Evolutionary conservation across 2,888 invertebrate genomes (phyloP), one percentile per base, ranked within the genome.

Genomic region (Copidosoma aretas): DNA sequence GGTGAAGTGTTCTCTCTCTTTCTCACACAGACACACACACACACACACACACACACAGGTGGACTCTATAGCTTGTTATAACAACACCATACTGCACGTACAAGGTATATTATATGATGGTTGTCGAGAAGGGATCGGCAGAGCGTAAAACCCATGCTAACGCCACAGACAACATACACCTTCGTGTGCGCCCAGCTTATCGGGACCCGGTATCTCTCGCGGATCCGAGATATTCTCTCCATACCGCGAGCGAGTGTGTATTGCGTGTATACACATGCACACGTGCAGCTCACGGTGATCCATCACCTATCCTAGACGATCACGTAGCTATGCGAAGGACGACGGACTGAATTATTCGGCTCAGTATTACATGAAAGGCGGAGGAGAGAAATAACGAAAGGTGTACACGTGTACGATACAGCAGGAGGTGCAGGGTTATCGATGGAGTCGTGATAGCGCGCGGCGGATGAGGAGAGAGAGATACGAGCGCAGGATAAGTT

Each of bases 311-410:
- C 74, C 74, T 67, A 68, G 75, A 76, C 73, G 76, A 78, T 78
- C 77, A 67, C 75, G 73, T 75, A 78, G 77, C 75, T 77, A 78
- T 77, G 79, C 76, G 76, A 79, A 77, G 78, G 79, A 77, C 77
- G 73, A 74, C 73, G 73, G 32, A 32, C 32, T 32, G 32, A 32
- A 32, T 32, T 32, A 32, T 32, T 32, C 32, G 32, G 32, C 32
- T 32, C 32, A 32, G 32, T n/a, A 74, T 72, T 72, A 72, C 71
- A 69, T 60, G 68, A 58, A 70, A 67, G 56, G 22, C 32, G 60
- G 51, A 62, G 59, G 66, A 61, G 67, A 63, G 60, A 51, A 54
- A 62, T 63, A 66, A 66, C 66, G 62, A 70, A 70, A 70, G 66
- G 65, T 14, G n/a, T n/a, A 24, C 10, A 10, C 2, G 39, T 3